Evolutionary conservation across 1,140 invertebrate genomes (phyloP).

Genomic region (Drosophila pseudoobscura): DNA sequence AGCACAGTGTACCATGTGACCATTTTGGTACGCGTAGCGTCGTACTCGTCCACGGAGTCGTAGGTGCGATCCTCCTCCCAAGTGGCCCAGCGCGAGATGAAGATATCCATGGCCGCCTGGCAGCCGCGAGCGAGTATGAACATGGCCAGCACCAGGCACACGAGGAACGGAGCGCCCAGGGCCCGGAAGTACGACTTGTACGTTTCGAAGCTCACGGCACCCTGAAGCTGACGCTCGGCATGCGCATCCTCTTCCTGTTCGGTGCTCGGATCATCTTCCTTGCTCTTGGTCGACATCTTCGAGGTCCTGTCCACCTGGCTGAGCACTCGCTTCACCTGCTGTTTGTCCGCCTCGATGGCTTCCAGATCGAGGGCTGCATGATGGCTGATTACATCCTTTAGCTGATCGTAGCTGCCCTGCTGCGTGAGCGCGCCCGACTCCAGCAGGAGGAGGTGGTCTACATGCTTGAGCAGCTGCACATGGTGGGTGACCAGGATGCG

Average conservation of each 20-base stretch:
- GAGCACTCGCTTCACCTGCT: slow-evolving; percentile 56
- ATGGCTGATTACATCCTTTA: slow-evolving; percentile 59
- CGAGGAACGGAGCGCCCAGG: slow-evolving; percentile 86
- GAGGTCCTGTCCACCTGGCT: slow-evolving; percentile 64
- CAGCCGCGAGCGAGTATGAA: slow-evolving; percentile 87
- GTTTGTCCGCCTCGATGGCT: slow-evolving; percentile 62
- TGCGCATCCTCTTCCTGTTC: slow-evolving; percentile 24
- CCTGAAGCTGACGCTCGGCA: slow-evolving; percentile 80
- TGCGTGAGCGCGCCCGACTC: slow-evolving; percentile 84
- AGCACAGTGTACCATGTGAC: slow-evolving; percentile 58
- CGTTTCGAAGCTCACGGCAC: slow-evolving; percentile 84
- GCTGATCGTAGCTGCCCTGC: slow-evolving; percentile 77
- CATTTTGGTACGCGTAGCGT: slow-evolving; percentile 36
- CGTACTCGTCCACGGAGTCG: slow-evolving; percentile 25
- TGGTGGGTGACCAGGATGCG: slow-evolving; percentile 94
- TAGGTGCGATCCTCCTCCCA: slow-evolving; percentile 61
- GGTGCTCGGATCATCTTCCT: not conserved
- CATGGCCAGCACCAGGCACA: slow-evolving; percentile 85
- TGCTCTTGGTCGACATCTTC: slow-evolving; percentile 32
- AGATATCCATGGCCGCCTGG: slow-evolving; percentile 89
- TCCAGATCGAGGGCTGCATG: slow-evolving; percentile 61
- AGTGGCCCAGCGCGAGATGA: slow-evolving; percentile 87
- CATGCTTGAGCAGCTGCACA: slow-evolving; percentile 91
- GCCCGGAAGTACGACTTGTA: slow-evolving; percentile 89
- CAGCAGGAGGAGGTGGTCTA: slow-evolving; percentile 87